phyloP scores from a whole-genome alignment of 2,888 invertebrate genomes.

The Aricia artaxerxes region DNA sequence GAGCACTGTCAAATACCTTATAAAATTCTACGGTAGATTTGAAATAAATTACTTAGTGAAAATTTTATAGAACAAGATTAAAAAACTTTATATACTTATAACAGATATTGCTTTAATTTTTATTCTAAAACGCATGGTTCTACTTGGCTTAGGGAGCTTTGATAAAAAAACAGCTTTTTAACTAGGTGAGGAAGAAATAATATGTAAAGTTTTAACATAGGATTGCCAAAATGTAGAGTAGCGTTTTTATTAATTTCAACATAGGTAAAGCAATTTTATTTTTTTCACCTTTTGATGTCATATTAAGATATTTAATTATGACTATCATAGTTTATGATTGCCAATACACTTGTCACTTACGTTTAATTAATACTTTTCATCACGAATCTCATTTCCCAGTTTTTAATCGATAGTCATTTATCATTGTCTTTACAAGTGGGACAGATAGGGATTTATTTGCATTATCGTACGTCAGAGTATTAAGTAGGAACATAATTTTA shows the following conservation, averaged over 20 bases:
- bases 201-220: neutral
- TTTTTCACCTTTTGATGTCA: too few species aligned
- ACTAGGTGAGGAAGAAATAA: neutral
- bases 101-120: too few species aligned
- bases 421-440: neutral
- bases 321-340: neutral
- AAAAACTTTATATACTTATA: too few species aligned
- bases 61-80: too few species aligned
- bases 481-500: neutral
- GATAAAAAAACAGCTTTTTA: neutral
- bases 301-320: neutral
- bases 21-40: too few species aligned
- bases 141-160: too few species aligned
- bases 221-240: neutral
- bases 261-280: too few species aligned
- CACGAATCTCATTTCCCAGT: neutral
- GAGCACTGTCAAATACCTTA: too few species aligned
- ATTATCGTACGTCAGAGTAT: too few species aligned
- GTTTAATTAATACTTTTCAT: neutral
- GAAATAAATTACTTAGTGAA: too few species aligned
- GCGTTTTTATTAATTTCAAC: neutral
- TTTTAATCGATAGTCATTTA: neutral
- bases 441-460: neutral
- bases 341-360: too few species aligned
- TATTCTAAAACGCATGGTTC: too few species aligned